These are phyloP conservation scores for Microcebus murinus DNA, from an alignment of 2,113 vertebrate species.

Conservation along the genomic window DNA sequence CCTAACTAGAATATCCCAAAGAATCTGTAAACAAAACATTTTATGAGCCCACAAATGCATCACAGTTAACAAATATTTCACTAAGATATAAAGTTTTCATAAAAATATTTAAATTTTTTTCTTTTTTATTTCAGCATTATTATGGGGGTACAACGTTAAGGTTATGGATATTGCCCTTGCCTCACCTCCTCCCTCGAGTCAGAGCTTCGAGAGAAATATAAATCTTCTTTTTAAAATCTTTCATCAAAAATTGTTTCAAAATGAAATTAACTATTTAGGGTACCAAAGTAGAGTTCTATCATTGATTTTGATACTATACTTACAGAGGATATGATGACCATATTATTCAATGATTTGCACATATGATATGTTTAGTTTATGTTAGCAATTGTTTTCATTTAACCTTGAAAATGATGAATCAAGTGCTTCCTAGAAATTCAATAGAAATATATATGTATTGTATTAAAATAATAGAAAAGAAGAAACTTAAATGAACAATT, in stretches of 20 bases:
- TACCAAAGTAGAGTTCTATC: neutral
- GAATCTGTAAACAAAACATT: neutral
- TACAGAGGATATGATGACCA: neutral
- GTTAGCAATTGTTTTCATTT: neutral
- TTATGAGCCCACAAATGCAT: neutral
- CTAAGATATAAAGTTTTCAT: neutral
- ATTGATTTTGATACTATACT: neutral
- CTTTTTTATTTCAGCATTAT: too few relatives aligned
- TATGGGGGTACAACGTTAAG: too few relatives aligned
- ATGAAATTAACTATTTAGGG: neutral
- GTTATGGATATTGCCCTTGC: too few relatives aligned
- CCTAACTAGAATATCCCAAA: neutral
- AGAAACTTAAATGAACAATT: neutral
- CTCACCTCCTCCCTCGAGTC: too few relatives aligned
- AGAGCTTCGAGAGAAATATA: neutral
- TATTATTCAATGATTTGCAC: neutral
- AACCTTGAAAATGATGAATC: neutral
- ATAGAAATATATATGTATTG: neutral
- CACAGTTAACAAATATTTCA: neutral
- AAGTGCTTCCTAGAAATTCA: neutral
- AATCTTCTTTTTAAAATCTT: neutral
- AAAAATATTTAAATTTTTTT: neutral
- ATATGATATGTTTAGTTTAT: neutral
- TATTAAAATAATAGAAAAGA: neutral
- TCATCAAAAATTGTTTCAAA: constrained; percentile 31